Base-by-base conservation (phyloP, 2,888 invertebrate species). In the Mystacides longicornis region DNA sequence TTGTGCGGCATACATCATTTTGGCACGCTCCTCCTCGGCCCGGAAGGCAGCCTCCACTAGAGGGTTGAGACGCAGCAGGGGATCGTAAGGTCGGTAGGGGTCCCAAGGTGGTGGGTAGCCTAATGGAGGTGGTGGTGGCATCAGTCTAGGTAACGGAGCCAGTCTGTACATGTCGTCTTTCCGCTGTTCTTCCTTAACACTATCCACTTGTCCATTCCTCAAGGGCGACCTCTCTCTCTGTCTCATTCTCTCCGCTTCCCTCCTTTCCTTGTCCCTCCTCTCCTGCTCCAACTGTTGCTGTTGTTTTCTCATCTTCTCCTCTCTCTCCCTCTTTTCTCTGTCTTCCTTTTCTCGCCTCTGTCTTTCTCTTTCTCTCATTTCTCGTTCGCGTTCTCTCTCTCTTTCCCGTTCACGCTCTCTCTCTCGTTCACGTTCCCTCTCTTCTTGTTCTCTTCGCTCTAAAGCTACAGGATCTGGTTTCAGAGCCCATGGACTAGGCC, bases 1-100 rank as follows among this genome's bases (percentile, higher is more conserved):
- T 55, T 82, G 81, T 71, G 87, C 88, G 60, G 86, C 82, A 63
- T 80, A 82, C 67, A 85, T 81, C 66, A 89, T 81, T 71, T 89
- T 89, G 43, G 84, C 86, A 58, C 89, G 82, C 69, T 89, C 86
- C 65, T 89, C 89, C 67, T 89, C 88, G 47, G 83, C 86, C 54
- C 87, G 79, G 67, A 86, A 82, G 19, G 87, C 87, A 14, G 85
- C 87, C 64, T 89, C 88, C 75, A 90, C 83, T 27, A 90, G 74
- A 19, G 89, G 88, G 68, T 87, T 88, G 69, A 87, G 89, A 54
- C 88, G 81, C 69, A 85, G 74, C 61, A 89, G 78, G 42, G 86
- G 84, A 67, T 86, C 86, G 69, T 86, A 88, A 23, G 81, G 77
- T 52, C 85, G 80, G 73, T 86, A 87, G 11, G 85, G 84, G 69